Percentiles rank a stretch among this genome's conserved stretches.
These are phyloP conservation scores for Halictus ligatus DNA, from an alignment of 2,888 invertebrate genomes.

Conservation along the genomic window DNA sequence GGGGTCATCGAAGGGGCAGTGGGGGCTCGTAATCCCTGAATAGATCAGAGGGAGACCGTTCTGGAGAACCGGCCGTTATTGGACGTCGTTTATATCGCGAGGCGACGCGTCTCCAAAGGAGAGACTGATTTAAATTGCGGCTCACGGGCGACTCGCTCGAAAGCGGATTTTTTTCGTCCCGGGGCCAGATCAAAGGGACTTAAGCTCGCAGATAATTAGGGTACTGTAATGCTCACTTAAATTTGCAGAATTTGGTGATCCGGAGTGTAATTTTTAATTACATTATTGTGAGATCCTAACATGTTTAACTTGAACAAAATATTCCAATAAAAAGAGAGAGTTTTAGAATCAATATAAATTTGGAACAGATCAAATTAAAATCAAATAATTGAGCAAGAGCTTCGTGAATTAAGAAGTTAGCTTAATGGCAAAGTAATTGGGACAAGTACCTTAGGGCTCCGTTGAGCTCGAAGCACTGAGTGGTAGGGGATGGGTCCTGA, in stretches of 20 bases:
- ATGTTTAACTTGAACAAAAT: too few species aligned
- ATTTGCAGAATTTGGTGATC: neutral
- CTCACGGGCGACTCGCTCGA: neutral
- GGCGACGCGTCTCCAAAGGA: constrained; percentile 20
- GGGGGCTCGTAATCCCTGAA: constrained; percentile 75
- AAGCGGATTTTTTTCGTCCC: constrained; percentile 33
- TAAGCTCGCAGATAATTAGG: constrained; percentile 16
- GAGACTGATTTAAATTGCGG: constrained; percentile 10
- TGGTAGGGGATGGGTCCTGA: neutral
- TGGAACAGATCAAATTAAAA: neutral
- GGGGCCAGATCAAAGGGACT: constrained; percentile 26
- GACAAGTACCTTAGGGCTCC: neutral
- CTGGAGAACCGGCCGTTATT: constrained; percentile 36
- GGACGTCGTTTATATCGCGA: constrained; percentile 36
- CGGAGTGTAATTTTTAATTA: neutral
- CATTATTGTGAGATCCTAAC: neutral
- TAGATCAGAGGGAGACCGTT: constrained; percentile 75
- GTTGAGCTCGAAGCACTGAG: neutral
- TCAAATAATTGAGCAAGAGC: neutral
- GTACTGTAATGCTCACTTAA: neutral
- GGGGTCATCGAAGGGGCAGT: constrained; percentile 59
- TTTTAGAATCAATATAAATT: too few species aligned
- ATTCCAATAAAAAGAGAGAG: too few species aligned
- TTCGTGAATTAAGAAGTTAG: neutral
- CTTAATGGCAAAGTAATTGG: neutral